Evolutionary conservation across 2,888 invertebrate genomes (phyloP), one percentile per base, ranked within the genome.

Genomic region (Halictus ligatus): DNA sequence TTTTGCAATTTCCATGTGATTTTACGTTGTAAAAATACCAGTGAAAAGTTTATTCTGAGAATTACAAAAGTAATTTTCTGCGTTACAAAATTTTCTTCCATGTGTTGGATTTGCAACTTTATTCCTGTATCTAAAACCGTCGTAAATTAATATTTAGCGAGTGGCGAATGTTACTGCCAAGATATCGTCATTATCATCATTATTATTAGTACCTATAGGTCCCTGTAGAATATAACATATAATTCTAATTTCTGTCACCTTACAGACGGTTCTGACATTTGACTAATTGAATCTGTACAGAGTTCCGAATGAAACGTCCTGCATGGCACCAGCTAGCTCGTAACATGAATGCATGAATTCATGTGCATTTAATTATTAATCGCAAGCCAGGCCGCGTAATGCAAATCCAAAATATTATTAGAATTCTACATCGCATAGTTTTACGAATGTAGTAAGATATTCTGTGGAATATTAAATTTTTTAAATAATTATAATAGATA

Each of bases 201-300:
- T 75, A 84, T 81, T 78, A 75, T 64, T 80, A 67, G n/a, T 48
- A 40, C 29, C n/a, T 73, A 15, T 64, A 67, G 13, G 50, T 81
- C 54, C 72, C 69, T 40, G 43, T 50, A 25, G 71, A 35, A 54
- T 78, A 46, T 75, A 40, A 69, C 21, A 54, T 78, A 46, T 75
- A 40, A 69, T n/a, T 78, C 40, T 25, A 46, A 67, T 48, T 54
- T n/a, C 40, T 40, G 75, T 12, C 25, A 21, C 25, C 74, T 75
- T 79, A 35, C 79, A 79, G 85, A 58, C 79, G 84, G 29, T 50
- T 79, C 84, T 84, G 85, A 74, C 85, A 50, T 79, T 76, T 83
- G 79, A 79, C 75, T 83, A 85, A 83, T 85, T 79, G 84, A 84
- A 85, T 43, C 73, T 79, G 69, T 84, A 71, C 79, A 0, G 79